phyloP scores from a whole-genome alignment of 2,113 vertebrate genomes.

The Antidorcas marsupialis region DNA sequence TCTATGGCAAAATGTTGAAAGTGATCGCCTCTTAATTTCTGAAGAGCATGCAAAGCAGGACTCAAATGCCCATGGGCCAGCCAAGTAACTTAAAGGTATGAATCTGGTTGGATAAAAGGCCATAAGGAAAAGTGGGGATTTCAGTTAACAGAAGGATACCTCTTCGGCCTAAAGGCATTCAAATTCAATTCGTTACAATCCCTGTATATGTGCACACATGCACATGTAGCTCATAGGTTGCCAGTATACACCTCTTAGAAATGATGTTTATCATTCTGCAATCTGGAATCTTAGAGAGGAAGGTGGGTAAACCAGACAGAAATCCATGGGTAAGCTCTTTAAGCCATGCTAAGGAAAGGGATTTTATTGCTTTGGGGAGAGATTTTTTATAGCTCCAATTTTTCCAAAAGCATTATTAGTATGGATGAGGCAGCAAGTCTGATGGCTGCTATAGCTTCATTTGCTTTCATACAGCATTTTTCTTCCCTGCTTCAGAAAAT shows the following conservation, averaged over 20 bases:
- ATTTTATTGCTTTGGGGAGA: not conserved
- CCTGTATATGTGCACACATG: not conserved
- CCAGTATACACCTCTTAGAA: not conserved
- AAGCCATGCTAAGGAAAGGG: not conserved
- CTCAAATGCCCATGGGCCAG: not conserved
- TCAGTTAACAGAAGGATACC: not conserved
- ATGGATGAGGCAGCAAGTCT: not conserved
- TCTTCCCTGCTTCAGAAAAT: not conserved
- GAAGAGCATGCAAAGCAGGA: not conserved
- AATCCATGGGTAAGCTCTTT: not conserved
- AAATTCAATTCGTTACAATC: not conserved
- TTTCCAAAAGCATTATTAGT: not conserved
- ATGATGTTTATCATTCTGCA: conserved; percentile 12
- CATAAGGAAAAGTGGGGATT: not conserved
- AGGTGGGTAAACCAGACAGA: not conserved
- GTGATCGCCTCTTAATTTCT: not conserved
- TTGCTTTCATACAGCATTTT: not conserved
- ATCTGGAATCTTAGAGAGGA: conserved; percentile 1
- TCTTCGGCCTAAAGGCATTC: not conserved
- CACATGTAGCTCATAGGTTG: not conserved
- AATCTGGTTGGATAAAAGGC: not conserved
- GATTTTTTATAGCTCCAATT: not conserved
- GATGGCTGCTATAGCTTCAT: not conserved
- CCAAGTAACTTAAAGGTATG: not conserved
- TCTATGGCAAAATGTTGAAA: not conserved